phyloP scores from a whole-genome alignment of 64 coral and sea anemone genomes.

The Astreopora myriophthalma region DNA sequence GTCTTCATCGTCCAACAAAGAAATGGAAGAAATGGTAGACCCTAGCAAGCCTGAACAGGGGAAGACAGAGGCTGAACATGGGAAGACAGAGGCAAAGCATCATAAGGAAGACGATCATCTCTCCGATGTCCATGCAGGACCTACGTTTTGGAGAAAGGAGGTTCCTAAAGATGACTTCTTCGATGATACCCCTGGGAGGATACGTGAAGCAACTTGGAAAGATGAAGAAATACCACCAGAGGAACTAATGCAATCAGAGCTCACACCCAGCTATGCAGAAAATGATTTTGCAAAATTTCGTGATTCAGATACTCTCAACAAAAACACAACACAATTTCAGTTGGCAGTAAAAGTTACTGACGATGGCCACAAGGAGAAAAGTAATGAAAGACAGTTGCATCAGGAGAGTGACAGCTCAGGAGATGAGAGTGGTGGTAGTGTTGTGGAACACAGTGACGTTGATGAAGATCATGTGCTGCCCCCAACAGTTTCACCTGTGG shows the following conservation, averaged over 20 bases:
- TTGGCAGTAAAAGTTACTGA: not conserved
- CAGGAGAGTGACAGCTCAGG: slow-evolving; percentile 55
- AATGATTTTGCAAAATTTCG: not conserved
- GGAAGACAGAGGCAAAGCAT: not conserved
- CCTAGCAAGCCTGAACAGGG: not conserved
- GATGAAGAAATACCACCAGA: slow-evolving; percentile 86
- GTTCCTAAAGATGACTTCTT: slow-evolving; percentile 1
- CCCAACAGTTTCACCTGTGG: slow-evolving; percentile 22
- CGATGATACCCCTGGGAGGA: slow-evolving; percentile 25
- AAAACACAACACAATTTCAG: not conserved
- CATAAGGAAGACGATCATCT: not conserved
- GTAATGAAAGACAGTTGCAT: not conserved
- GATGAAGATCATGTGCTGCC: slow-evolving; percentile 65
- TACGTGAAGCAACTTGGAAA: slow-evolving; percentile 75
- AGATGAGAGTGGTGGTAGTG: slow-evolving; percentile 71
- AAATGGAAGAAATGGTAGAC: slow-evolving; percentile 26
- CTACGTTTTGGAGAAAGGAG: not conserved
- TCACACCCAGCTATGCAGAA: not conserved
- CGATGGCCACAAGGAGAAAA: not conserved
- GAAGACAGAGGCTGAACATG: too few species aligned
- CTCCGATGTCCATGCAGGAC: not conserved
- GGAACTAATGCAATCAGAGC: slow-evolving; percentile 13
- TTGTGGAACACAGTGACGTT: slow-evolving; percentile 82
- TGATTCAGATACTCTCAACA: not conserved
- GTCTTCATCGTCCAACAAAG: not conserved